Base-by-base conservation (phyloP, 2,888 invertebrate genomes). In the Tiphia femorata region DNA sequence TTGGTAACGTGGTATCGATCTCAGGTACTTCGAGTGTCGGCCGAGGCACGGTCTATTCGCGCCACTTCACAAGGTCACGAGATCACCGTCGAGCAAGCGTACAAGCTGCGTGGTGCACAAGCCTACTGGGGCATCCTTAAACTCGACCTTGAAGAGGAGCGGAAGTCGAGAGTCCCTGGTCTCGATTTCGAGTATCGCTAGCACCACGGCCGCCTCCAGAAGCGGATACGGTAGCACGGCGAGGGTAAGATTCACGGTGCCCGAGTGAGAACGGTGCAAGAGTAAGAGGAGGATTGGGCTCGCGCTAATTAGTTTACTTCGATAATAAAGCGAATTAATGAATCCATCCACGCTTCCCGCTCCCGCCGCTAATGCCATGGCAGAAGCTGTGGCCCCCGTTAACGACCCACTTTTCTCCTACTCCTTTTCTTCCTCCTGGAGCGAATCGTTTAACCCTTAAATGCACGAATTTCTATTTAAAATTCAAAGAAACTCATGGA, bases 11-110 rank as follows among this genome's bases (percentile, higher is more conserved):
- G n/a, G n/a, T n/a, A n/a, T 42, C 50, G 41, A 58, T 50, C 58
- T 12, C 84, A 95, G 97, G 85, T 98, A 98, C 86, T 98, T 98
- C 86, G 92, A 93, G 68, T 98, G 98, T 84, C 88, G 90, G 63
- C 92, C 94, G 30, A 92, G 93, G 79, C 94, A 92, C 85, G 98
- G 98, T 1, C 87, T 98, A 59, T 98, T 98, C 85, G 96, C 97
- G 19, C 97, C 97, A 1, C 86, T 93, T 53, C 89, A 92, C 76
- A 98, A 98, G 87, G 94, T 98, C 64, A 91, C 92, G 72, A 90
- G 92, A 62, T 94, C 95, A 38, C 95, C 95, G 23, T 91, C 92
- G 47, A 91, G 88, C 82, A 86, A 89, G 72, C 88, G 88, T 77
- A 88, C 88, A 70, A 85, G 86, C 65, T 90, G 89, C 83, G 87